A percentile compares a stretch with the other conserved stretches of the same genome.
Evolutionary conservation across 2,888 invertebrate species (phyloP).

Genomic region (Herminia tarsipennalis): DNA sequence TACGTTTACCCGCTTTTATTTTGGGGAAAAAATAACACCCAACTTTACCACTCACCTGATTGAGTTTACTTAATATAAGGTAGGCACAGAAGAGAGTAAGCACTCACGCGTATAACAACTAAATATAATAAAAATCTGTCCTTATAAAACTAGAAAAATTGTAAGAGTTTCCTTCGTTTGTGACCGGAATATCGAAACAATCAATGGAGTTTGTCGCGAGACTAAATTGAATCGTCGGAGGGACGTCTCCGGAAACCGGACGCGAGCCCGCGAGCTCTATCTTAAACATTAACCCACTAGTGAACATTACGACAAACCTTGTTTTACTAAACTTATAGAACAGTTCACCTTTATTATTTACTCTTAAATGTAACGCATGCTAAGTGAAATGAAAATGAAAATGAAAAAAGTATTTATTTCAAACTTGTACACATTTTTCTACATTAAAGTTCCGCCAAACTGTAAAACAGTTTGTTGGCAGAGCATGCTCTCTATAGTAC

Average conservation of each 20-base stretch:
- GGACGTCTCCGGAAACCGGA: conserved; percentile 77
- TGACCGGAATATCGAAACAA: conserved; percentile 83
- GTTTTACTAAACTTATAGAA: conserved; percentile 30
- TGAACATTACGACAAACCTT: conserved; percentile 31
- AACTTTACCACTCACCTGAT: conserved; percentile 8
- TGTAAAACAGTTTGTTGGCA: no score
- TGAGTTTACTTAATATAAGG: conserved; percentile 18
- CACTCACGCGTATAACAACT: conserved; percentile 26
- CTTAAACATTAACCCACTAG: conserved; percentile 56
- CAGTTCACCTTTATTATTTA: background rate
- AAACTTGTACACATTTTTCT: no score
- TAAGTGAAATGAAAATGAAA: no score
- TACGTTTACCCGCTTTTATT: no score
- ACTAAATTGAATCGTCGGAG: conserved; percentile 76
- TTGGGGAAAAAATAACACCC: conserved; percentile 6
- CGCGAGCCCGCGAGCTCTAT: conserved; percentile 61
- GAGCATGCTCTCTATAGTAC: no score
- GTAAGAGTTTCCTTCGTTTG: conserved; percentile 59
- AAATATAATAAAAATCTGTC: conserved; percentile 47
- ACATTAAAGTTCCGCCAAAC: no score
- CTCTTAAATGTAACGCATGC: no score
- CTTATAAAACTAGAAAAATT: conserved; percentile 44
- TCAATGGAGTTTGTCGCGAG: conserved; percentile 80
- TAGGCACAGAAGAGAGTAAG: conserved; percentile 18
- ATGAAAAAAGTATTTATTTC: no score